Base-by-base conservation (phyloP, 2,797 vertebrate species). In the Lepilemur septentrionalis region DNA sequence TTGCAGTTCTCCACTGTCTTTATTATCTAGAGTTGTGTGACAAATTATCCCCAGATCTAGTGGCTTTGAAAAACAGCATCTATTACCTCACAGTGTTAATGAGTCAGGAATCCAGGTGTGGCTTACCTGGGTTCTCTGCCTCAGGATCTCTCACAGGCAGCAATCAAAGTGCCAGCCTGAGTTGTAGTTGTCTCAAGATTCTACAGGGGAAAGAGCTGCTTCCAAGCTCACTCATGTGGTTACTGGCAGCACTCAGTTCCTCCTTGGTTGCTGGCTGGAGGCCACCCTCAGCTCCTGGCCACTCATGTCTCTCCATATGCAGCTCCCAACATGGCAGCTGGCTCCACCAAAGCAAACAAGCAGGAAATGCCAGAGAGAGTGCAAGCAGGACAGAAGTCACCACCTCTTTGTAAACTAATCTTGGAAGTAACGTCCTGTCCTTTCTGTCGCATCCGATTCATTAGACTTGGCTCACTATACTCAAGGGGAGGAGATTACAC, bases 71-170 rank as follows among this genome's bases (percentile, higher is more conserved):
- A 15, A 63, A 80, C 41, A 30, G 9, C 38, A 67, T 52, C 4
- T 48, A 67, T 90, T 67, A 92, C 83, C 30, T 88, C 28, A 10
- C 2, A 20, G 25, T 38, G 14, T 80, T 57, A 86, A 41, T 83
- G 84, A 90, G 46, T 92, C 52, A 73, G 65, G 65, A 90, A 78
- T 86, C 65, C 93, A 90, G 91, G 79, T 89, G 86, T 32, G 30
- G 79, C 63, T 93, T 35, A 86, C 83, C 80, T 82, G 72, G 43
- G 57, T 94, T 25, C 13, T 30, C 91, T 83, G 92, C 63, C 93
- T 95, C 57, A 61, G 72, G 70, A 55, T 55, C 20, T 72, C 80
- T 87, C 82, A 48, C 38, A 88, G 55, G 57, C 4, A 4, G 75
- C 55, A 48, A 65, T 48, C 69, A 70, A 48, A 83, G 65, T 59